phyloP scores from a whole-genome alignment of 2,888 invertebrate species.

The Calameuta idolon region DNA sequence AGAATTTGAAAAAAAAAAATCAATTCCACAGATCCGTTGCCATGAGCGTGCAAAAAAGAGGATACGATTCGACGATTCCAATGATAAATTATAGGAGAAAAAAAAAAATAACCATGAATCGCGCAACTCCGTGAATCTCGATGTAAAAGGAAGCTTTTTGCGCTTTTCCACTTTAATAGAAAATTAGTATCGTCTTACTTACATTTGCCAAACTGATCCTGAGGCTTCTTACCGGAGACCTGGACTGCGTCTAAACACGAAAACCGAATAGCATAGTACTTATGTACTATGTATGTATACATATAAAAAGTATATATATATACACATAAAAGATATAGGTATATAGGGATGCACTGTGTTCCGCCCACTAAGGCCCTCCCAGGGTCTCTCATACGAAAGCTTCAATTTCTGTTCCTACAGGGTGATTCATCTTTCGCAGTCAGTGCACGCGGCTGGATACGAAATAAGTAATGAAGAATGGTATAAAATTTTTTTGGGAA shows the following conservation, averaged over 20 bases:
- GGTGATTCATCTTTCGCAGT: not conserved
- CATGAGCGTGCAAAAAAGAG: not conserved
- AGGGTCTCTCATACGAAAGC: conserved; percentile 56
- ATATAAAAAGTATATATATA: conserved; percentile 3
- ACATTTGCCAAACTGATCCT: conserved; percentile 13
- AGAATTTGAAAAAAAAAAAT: not conserved
- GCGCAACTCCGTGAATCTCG: not conserved
- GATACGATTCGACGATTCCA: not conserved
- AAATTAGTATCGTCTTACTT: conserved; percentile 61
- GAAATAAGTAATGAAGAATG: not conserved
- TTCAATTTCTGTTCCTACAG: not conserved
- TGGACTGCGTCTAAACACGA: conserved; percentile 61
- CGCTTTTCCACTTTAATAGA: conserved; percentile 43
- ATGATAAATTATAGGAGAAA: not conserved
- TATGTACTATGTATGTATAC: conserved; percentile 28
- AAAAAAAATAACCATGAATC: not conserved
- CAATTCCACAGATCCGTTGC: not conserved
- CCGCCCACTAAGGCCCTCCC: conserved; percentile 59
- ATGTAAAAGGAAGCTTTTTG: not conserved
- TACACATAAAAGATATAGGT: conserved; percentile 41
- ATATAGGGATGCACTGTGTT: conserved; percentile 59
- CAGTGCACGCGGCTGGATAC: not conserved
- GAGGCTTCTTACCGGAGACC: conserved; percentile 21
- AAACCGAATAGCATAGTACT: conserved; percentile 55
- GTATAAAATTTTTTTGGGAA: too few relatives aligned